These are phyloP conservation scores for Stenichneumon culpator DNA, from an alignment of 2,888 invertebrate species.

Conservation along the genomic window DNA sequence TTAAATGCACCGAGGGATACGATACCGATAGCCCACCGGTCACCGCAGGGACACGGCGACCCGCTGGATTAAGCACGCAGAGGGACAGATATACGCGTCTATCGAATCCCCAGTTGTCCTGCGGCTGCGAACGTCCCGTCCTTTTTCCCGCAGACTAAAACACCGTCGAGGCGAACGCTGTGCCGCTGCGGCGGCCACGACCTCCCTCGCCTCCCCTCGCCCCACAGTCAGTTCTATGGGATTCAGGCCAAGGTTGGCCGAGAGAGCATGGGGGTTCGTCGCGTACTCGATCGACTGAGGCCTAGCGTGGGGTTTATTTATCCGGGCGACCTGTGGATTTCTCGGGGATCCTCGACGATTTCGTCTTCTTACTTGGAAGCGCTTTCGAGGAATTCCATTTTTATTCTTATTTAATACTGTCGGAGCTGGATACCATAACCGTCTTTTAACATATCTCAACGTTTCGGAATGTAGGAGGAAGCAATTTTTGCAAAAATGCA, in stretches of 20 bases:
- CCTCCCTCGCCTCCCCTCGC: conserved; percentile 4
- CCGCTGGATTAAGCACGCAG: conserved; percentile 22
- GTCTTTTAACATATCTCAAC: too few species aligned
- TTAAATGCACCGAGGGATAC: conserved; percentile 10
- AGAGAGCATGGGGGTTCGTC: conserved; percentile 65
- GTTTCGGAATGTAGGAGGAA: too few species aligned
- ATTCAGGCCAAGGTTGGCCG: conserved; percentile 72
- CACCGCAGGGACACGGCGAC: conserved; percentile 5
- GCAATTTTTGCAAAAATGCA: too few species aligned
- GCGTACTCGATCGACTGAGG: conserved; percentile 60
- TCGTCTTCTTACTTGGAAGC: conserved; percentile 2
- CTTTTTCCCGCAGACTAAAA: conserved; percentile 39
- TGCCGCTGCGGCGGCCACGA: conserved; percentile 8
- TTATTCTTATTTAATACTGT: neutral
- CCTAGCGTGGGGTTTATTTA: conserved; percentile 47
- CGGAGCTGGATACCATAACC: neutral
- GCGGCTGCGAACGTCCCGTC: conserved; percentile 52
- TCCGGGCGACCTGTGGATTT: conserved; percentile 51
- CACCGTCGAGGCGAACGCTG: conserved; percentile 32
- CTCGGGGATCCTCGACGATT: conserved; percentile 33
- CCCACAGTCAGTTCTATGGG: conserved; percentile 63
- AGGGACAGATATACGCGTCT: conserved; percentile 23
- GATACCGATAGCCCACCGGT: conserved; percentile 24
- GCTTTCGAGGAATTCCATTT: neutral
- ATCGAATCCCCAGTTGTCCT: conserved; percentile 57